Conservation (phyloP, 2,113 vertebrate genomes). For the Plecotus auritus region DNA sequence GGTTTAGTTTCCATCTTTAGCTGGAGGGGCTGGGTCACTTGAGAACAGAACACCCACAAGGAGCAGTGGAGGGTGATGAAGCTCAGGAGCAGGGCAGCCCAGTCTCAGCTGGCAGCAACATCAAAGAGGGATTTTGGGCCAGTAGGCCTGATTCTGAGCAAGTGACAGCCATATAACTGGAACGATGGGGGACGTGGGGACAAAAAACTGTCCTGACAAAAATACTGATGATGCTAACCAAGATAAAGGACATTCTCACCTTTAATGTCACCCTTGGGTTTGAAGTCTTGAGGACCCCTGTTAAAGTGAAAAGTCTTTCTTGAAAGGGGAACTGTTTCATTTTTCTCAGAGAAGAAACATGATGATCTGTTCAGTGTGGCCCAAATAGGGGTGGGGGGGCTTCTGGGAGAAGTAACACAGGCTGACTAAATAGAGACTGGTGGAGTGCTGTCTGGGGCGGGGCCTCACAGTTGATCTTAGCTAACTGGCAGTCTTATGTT, state of each 20-base stretch:
- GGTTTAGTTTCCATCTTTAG: constrained; percentile 57
- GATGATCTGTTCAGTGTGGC: neutral
- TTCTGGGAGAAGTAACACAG: constrained; percentile 12
- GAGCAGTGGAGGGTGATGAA: constrained; percentile 50
- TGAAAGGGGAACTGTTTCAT: neutral
- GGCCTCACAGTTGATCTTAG: neutral
- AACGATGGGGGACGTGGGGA: neutral
- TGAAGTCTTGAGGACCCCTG: constrained; percentile 10
- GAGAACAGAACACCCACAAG: constrained; percentile 49
- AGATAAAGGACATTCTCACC: constrained; percentile 39
- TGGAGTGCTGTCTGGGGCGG: neutral
- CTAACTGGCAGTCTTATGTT: neutral
- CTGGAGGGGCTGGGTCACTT: constrained; percentile 38
- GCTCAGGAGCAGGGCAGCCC: constrained; percentile 33
- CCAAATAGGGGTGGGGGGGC: neutral
- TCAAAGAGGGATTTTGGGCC: constrained; percentile 61
- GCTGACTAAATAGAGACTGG: neutral
- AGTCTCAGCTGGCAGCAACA: constrained; percentile 61
- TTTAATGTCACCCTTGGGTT: constrained; percentile 18
- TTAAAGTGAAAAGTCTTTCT: constrained; percentile 38
- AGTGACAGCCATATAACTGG: constrained; percentile 48
- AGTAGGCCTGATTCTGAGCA: constrained; percentile 39
- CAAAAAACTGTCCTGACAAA: neutral
- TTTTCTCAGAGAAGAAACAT: constrained; percentile 20
- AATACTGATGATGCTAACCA: neutral